These are phyloP conservation scores for Elaphurus davidianus DNA, from an alignment of 2,113 vertebrate genomes.

Conservation along the genomic window DNA sequence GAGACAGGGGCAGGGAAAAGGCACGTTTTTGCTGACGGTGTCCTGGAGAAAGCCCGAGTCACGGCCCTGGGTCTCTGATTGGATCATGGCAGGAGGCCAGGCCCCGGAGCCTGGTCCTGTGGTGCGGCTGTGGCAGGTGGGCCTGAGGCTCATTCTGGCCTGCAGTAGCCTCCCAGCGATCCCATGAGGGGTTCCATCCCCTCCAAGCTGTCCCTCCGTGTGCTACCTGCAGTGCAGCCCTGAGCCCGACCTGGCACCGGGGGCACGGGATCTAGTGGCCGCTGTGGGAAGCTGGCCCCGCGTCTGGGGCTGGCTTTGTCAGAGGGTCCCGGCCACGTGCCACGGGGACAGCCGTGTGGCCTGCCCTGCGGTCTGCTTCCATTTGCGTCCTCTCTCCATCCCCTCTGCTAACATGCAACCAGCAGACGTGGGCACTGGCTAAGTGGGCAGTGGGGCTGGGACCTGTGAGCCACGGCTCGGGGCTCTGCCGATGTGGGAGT, in stretches of 20 bases:
- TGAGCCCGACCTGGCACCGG: background rate
- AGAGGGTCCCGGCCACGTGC: rapidly evolving
- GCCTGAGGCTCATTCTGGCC: background rate
- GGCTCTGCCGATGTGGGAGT: background rate
- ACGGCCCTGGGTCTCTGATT: background rate
- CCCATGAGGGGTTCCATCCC: rapidly evolving
- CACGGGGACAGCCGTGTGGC: background rate
- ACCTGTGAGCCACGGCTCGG: background rate
- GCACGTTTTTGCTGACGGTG: background rate
- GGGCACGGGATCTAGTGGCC: background rate
- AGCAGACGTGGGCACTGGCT: background rate
- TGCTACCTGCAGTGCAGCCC: background rate
- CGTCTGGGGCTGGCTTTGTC: background rate
- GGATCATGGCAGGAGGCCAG: rapidly evolving
- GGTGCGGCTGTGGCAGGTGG: too few relatives aligned
- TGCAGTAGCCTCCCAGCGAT: background rate
- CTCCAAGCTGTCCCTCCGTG: rapidly evolving
- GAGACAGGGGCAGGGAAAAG: background rate
- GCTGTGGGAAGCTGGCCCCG: rapidly evolving
- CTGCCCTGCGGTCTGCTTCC: background rate
- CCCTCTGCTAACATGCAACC: background rate
- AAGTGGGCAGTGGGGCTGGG: background rate
- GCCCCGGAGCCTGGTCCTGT: background rate
- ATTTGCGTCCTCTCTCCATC: background rate
- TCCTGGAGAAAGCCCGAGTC: background rate